Evolutionary conservation across 2,888 invertebrate genomes (phyloP).

Genomic region (Acronicta psi): DNA sequence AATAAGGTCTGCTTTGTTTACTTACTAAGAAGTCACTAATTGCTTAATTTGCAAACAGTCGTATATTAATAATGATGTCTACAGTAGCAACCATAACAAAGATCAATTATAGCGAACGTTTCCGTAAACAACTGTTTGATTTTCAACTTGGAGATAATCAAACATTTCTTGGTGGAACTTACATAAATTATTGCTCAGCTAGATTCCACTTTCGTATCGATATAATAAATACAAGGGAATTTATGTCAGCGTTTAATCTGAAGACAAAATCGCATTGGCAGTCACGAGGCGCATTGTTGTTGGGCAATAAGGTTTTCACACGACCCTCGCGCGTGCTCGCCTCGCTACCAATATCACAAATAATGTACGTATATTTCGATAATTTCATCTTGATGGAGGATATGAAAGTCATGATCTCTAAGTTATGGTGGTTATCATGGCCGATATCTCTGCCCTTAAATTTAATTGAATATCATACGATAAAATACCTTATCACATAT

Average conservation of each 20-base stretch:
- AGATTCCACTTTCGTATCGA: constrained; percentile 70
- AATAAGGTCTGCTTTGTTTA: constrained; percentile 64
- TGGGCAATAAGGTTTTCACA: constrained; percentile 80
- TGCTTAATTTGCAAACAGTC: constrained; percentile 49
- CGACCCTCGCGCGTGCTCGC: constrained; percentile 74
- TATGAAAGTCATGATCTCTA: constrained; percentile 49
- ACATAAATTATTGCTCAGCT: constrained; percentile 59
- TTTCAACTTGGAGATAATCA: constrained; percentile 54
- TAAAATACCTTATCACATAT: constrained; percentile 24
- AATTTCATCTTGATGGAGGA: constrained; percentile 71
- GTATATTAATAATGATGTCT: constrained; percentile 2
- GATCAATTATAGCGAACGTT: constrained; percentile 32
- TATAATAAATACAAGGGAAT: constrained; percentile 83
- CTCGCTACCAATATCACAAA: constrained; percentile 71
- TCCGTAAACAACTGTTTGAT: constrained; percentile 45
- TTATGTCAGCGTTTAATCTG: constrained; percentile 85
- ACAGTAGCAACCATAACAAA: constrained; percentile 11
- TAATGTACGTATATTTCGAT: constrained; percentile 71
- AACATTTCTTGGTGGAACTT: constrained; percentile 48
- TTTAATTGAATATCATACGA: constrained; percentile 39
- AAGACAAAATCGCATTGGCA: constrained; percentile 77
- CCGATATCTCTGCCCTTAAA: constrained; percentile 48
- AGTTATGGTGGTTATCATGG: constrained; percentile 51
- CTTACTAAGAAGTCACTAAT: constrained; percentile 61
- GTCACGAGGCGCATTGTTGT: constrained; percentile 84